Conservation (phyloP, 1,140 invertebrate genomes). For the Penaeus chinensis region DNA sequence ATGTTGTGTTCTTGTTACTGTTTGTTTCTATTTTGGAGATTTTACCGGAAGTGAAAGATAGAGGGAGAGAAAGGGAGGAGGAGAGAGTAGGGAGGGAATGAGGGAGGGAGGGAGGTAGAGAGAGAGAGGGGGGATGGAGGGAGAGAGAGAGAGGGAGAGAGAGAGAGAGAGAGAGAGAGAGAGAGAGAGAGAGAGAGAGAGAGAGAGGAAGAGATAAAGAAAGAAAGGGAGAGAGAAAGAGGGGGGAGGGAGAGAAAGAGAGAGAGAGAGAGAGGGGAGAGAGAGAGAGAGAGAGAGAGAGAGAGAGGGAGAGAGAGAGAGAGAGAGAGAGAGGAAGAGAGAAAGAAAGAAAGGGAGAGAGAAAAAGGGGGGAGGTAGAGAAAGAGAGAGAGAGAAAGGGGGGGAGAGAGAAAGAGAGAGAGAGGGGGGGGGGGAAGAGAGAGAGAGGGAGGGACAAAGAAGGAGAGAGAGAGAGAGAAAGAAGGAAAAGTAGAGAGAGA, state of each 20-base stretch:
- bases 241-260: neutral
- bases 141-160: neutral
- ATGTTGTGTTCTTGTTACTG: too few relatives aligned
- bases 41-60: neutral
- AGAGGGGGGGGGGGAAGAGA: too few relatives aligned
- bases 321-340: neutral
- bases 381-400: too few relatives aligned
- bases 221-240: neutral
- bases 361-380: neutral
- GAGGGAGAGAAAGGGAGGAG: neutral
- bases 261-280: neutral
- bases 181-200: neutral
- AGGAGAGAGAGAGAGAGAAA: too few relatives aligned
- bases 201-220: neutral
- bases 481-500: too few relatives aligned
- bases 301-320: neutral
- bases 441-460: too few relatives aligned
- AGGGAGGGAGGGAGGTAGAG: too few relatives aligned
- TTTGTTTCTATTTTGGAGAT: too few relatives aligned
- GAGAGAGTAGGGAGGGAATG: neutral
- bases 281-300: neutral
- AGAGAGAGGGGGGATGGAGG: neutral
- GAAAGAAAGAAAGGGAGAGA: neutral
- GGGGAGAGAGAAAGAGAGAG: too few relatives aligned
- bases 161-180: neutral